Evolutionary conservation across 2,888 invertebrate genomes (phyloP), one percentile per base, ranked within the genome.

Genomic region (Cyaniris semiargus): DNA sequence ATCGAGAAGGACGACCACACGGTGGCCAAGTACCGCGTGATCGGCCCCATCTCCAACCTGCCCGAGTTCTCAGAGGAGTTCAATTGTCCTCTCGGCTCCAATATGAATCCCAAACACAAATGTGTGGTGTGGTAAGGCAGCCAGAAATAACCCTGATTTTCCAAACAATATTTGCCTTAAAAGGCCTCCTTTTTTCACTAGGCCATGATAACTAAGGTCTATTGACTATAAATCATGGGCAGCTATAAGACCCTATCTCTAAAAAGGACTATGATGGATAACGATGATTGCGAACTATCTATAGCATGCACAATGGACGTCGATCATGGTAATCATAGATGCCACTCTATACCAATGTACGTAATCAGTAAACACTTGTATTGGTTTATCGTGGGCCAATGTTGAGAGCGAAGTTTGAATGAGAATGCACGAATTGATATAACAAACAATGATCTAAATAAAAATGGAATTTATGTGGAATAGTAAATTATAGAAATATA

Each of bases 1-100:
- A 96, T 99, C 82, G 97, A 98, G 85, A 98, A 98, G 86, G 99
- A 99, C 88, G 96, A 98, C 31, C 99, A 99, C 87, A 97, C 98
- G 18, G 97, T 98, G 0, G 97, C 98, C 1, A 96, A 96, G 84
- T 98, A 96, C 87, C 94, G 98, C 80, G 98, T 98, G 0, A 96
- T 97, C 80, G 98, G 98, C 0, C 96, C 98, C 0, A 92, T 98
- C 76, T 96, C 97, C n/a, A 98, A 98, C 88, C 94, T 97, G 80
- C 94, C 93, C 72, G 98, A 98, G 86, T 98, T 98, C 86, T 95
- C 97, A 18, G 91, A 96, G 70, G 97, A 96, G 82, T 98, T 98
- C 86, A 92, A 96, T 31, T 98, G 98, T 86, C 94, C 95, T 8
- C 80, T 91, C 3, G 96, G 96, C n/a, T 95, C 96, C 1, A 95